Evolutionary conservation across 2,113 vertebrate genomes (phyloP).

Genomic region (Myiozetetes cayanensis): DNA sequence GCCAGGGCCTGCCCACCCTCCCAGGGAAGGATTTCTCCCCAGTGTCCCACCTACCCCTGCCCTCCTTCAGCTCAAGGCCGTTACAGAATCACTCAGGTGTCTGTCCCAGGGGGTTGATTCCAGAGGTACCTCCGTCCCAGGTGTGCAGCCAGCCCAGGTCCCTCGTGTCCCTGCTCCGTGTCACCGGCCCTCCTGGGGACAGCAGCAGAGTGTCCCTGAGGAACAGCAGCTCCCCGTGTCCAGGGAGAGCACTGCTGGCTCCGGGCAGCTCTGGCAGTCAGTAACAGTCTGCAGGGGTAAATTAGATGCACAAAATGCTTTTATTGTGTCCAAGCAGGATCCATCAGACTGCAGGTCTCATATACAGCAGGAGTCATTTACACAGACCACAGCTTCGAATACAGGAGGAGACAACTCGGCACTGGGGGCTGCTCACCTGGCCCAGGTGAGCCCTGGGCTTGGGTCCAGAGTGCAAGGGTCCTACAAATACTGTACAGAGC

Average conservation of each 20-base stretch:
- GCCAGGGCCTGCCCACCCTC: background rate
- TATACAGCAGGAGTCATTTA: constrained; percentile 44
- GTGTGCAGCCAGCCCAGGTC: background rate
- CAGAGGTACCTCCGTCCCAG: background rate
- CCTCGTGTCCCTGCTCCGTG: background rate
- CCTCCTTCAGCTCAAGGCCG: background rate
- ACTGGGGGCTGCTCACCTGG: background rate
- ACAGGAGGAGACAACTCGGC: constrained; percentile 15
- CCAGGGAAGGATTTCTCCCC: background rate
- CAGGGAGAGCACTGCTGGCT: too few species aligned
- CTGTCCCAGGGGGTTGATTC: too few species aligned
- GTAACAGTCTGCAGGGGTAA: background rate
- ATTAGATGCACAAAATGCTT: constrained; percentile 70
- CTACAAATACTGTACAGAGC: background rate
- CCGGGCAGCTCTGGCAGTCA: background rate
- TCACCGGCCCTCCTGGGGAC: background rate
- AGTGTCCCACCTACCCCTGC: fast-evolving
- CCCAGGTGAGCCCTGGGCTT: background rate
- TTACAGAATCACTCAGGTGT: background rate
- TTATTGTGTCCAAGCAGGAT: constrained; percentile 76
- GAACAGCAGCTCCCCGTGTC: fast-evolving
- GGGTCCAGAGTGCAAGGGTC: background rate
- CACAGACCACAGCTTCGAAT: constrained; percentile 48
- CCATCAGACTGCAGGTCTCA: constrained; percentile 33
- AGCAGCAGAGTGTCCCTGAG: background rate